These are phyloP conservation scores for Pantelozetes paolii DNA, from an alignment of 2,888 invertebrate species.

Conservation along the genomic window DNA sequence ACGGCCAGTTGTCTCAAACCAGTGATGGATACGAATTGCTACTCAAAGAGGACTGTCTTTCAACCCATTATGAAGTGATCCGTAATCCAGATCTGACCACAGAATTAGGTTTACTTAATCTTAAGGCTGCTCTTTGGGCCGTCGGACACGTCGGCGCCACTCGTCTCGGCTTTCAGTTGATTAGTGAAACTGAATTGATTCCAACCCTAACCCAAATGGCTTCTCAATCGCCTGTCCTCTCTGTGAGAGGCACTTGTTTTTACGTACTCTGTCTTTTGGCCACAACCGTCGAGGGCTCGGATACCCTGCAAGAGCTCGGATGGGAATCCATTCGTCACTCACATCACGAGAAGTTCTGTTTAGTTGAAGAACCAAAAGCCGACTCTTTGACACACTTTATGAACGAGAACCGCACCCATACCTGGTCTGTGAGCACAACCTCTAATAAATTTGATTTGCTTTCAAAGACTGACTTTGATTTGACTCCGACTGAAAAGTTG, in stretches of 20 bases:
- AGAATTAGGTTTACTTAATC: conserved; percentile 58
- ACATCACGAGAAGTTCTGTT: conserved; percentile 70
- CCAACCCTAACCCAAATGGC: conserved; percentile 63
- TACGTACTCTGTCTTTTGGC: conserved; percentile 80
- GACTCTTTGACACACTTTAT: conserved; percentile 36
- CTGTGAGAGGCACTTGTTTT: conserved; percentile 79
- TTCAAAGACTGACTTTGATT: conserved; percentile 20
- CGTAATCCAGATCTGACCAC: conserved; percentile 33
- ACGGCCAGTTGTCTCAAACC: conserved; percentile 75
- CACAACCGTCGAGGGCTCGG: conserved; percentile 76
- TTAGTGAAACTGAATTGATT: conserved; percentile 61
- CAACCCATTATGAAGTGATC: conserved; percentile 43
- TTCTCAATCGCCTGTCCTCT: conserved; percentile 74
- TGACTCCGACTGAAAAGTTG: background rate
- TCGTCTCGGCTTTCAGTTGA: conserved; percentile 67
- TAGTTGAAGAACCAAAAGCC: conserved; percentile 56
- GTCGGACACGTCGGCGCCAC: conserved; percentile 73
- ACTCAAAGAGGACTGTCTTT: conserved; percentile 50
- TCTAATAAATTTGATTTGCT: conserved; percentile 22
- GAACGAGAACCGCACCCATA: conserved; percentile 21
- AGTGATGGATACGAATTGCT: conserved; percentile 54
- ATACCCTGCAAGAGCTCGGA: conserved; percentile 68
- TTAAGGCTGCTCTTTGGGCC: conserved; percentile 88
- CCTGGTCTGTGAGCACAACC: conserved; percentile 17
- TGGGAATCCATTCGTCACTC: conserved; percentile 64